A percentile compares a stretch with the other conserved stretches of the same genome.
Conservation (phyloP, 2,113 vertebrate species). For the Sarotherodon lohbergeri region DNA sequence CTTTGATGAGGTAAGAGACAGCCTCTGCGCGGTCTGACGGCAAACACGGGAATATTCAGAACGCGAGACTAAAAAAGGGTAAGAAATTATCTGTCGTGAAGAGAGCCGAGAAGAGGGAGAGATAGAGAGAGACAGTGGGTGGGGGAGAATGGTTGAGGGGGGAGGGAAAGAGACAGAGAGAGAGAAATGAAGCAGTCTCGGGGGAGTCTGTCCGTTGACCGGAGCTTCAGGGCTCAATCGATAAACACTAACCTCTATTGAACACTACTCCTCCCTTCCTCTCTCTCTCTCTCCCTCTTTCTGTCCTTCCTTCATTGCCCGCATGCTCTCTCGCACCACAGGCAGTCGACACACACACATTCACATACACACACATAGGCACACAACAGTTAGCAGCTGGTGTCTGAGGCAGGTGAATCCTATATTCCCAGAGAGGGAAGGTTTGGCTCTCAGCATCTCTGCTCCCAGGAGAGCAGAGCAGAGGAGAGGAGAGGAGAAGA, state of each 20-base stretch:
- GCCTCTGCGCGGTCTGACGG: constrained; percentile 13
- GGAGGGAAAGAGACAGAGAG: constrained; percentile 32
- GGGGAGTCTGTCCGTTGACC: constrained; percentile 74
- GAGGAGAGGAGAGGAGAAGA: not conserved
- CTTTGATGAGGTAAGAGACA: constrained; percentile 44
- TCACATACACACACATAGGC: constrained; percentile 11
- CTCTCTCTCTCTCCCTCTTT: constrained; percentile 39
- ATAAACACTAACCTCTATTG: constrained; percentile 82
- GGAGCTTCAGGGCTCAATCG: constrained; percentile 72
- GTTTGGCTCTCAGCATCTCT: constrained; percentile 51
- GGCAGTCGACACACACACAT: constrained; percentile 14
- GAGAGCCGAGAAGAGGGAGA: not conserved
- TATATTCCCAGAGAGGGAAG: constrained; percentile 64
- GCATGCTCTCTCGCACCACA: constrained; percentile 44
- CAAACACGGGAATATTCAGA: constrained; percentile 56
- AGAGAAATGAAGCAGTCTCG: constrained; percentile 64
- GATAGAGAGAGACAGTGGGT: constrained; percentile 1
- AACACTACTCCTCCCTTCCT: constrained; percentile 62
- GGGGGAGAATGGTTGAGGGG: constrained; percentile 11
- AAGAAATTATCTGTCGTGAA: constrained; percentile 26
- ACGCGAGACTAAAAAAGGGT: constrained; percentile 47
- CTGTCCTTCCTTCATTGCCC: constrained; percentile 53
- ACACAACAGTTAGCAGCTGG: constrained; percentile 57
- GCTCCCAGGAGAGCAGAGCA: constrained; percentile 2
- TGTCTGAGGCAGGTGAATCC: constrained; percentile 68